Percentiles rank a stretch among this genome's conserved stretches.
These are phyloP conservation scores for Amazona guildingii DNA, from an alignment of 2,113 vertebrate genomes.

Conservation along the genomic window DNA sequence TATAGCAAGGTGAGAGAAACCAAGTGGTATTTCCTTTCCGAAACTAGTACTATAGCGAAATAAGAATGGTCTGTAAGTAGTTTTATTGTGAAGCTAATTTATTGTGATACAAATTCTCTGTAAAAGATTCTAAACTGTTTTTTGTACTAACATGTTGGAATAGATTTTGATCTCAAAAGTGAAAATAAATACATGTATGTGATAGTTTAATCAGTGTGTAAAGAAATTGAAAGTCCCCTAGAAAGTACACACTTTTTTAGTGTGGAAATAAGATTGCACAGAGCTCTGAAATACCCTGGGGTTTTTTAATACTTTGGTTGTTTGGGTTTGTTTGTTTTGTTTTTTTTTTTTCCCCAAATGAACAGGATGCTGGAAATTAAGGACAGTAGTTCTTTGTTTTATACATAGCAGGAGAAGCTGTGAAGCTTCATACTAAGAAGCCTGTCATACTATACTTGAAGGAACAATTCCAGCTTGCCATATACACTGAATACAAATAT, in stretches of 20 bases:
- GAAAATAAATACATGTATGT: not conserved
- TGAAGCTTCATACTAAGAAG: not conserved
- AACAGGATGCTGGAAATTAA: not conserved
- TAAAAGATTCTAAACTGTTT: not conserved
- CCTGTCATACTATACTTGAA: not conserved
- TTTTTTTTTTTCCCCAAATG: not conserved
- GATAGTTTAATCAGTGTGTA: not conserved
- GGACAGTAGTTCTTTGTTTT: not conserved
- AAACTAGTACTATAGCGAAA: not conserved
- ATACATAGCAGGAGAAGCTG: not conserved
- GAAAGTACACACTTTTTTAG: not conserved
- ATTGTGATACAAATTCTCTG: not conserved
- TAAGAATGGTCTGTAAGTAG: not conserved
- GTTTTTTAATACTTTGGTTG: not conserved
- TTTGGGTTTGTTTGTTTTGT: not conserved
- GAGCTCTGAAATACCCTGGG: not conserved
- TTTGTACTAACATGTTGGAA: not conserved
- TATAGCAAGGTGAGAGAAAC: conserved; percentile 84
- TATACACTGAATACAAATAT: not conserved
- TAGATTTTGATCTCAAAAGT: not conserved
- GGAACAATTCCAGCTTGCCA: not conserved
- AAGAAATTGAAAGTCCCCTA: not conserved
- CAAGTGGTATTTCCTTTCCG: not conserved
- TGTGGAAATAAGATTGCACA: not conserved
- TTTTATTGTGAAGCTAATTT: not conserved